phyloP scores from a whole-genome alignment of 2,888 invertebrate species.

The Mimumesa dahlbomi region DNA sequence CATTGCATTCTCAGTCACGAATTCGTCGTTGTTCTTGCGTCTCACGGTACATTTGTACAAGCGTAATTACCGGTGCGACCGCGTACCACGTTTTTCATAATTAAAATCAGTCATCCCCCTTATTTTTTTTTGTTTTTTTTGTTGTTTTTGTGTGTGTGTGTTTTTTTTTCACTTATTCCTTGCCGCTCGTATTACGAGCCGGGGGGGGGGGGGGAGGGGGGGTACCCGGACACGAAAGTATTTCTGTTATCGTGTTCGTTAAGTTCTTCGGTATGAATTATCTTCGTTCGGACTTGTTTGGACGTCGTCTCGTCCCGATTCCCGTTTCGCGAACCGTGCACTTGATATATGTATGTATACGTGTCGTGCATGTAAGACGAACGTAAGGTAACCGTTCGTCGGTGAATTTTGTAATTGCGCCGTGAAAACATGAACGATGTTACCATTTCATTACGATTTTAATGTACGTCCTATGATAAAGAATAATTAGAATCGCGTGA shows the following conservation, averaged over 20 bases:
- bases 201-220: too few relatives aligned
- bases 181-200: slow-evolving; percentile 5
- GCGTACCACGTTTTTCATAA: slow-evolving; percentile 57
- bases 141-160: too few relatives aligned
- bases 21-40: slow-evolving; percentile 55
- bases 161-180: slow-evolving; percentile 1
- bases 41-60: slow-evolving; percentile 59
- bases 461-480: too few relatives aligned
- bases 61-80: slow-evolving; percentile 63
- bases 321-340: too few relatives aligned
- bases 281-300: slow-evolving; percentile 7
- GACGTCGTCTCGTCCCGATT: not conserved
- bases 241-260: slow-evolving; percentile 35
- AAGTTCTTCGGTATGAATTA: slow-evolving; percentile 1
- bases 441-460: too few relatives aligned
- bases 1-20: slow-evolving; percentile 60
- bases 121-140: not conserved
- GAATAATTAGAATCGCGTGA: too few relatives aligned
- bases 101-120: slow-evolving; percentile 43
- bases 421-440: too few relatives aligned
- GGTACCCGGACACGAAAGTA: slow-evolving; percentile 4
- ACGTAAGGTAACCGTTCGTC: too few relatives aligned
- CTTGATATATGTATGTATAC: too few relatives aligned
- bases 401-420: too few relatives aligned
- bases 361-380: too few relatives aligned